A percentile compares a stretch with the other conserved stretches of the same genome.
Conservation (phyloP, 2,888 invertebrate genomes). For the Eristalinus sepulchralis region DNA sequence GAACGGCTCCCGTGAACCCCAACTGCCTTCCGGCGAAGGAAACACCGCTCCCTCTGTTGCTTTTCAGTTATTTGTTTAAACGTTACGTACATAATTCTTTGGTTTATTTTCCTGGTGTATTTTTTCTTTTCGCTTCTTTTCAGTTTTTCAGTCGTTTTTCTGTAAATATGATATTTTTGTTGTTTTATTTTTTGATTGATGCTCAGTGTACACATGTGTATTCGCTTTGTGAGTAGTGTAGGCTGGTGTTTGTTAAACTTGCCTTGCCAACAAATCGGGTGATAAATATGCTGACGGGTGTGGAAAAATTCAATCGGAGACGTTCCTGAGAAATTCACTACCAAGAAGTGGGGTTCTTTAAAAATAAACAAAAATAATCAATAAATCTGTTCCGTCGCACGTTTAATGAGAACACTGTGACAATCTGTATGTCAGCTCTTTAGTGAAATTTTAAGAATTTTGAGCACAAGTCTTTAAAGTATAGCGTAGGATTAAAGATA, state of each 20-base stretch:
- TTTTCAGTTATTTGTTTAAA: constrained; percentile 39
- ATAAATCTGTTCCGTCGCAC: too few relatives aligned
- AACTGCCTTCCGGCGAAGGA: background rate
- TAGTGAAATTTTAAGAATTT: too few relatives aligned
- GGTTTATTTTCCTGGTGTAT: constrained; percentile 33
- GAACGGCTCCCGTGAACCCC: constrained; percentile 23
- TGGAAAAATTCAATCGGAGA: too few relatives aligned
- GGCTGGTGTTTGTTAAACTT: background rate
- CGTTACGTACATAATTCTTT: background rate
- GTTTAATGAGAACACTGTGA: too few relatives aligned
- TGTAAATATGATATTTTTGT: constrained; percentile 36
- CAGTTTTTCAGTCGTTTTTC: constrained; percentile 19
- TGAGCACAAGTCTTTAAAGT: too few relatives aligned
- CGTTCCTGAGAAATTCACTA: too few relatives aligned
- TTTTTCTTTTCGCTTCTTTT: constrained; percentile 11
- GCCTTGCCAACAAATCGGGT: too few relatives aligned
- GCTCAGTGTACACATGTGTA: constrained; percentile 8
- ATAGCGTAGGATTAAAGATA: too few relatives aligned
- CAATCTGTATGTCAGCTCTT: too few relatives aligned
- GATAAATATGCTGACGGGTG: too few relatives aligned
- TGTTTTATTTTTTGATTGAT: constrained; percentile 26
- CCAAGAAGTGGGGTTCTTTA: too few relatives aligned
- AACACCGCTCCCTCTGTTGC: constrained; percentile 37
- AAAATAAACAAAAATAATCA: too few relatives aligned
- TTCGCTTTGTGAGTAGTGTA: background rate